Percentiles rank a stretch among this genome's conserved stretches.
These are phyloP conservation scores for Cyclina sinensis DNA, from an alignment of 1,140 invertebrate species.

Conservation along the genomic window DNA sequence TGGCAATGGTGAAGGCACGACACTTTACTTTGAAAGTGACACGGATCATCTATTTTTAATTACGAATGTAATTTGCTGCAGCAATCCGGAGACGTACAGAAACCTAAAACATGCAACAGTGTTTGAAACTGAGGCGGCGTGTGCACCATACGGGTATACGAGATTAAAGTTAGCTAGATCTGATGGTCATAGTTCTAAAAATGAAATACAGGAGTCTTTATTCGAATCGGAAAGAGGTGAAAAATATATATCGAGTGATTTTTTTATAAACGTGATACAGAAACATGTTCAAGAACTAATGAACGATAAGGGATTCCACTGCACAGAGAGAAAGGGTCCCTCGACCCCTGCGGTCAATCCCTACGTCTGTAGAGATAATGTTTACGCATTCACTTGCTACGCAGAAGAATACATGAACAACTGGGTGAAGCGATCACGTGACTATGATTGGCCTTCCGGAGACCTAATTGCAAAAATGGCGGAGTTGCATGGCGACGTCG, in stretches of 20 bases:
- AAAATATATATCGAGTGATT: slow-evolving; percentile 2
- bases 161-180: not conserved
- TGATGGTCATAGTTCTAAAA: not conserved
- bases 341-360: not conserved
- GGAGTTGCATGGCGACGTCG: not conserved
- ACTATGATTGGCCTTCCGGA: not conserved
- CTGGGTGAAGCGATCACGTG: not conserved
- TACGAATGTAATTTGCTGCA: not conserved
- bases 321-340: not conserved
- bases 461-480: not conserved
- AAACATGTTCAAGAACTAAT: not conserved
- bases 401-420: not conserved
- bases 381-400: not conserved
- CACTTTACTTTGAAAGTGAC: slow-evolving; percentile 14
- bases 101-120: not conserved
- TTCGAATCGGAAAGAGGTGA: not conserved
- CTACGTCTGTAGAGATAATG: not conserved
- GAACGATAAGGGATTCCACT: not conserved
- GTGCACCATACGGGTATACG: not conserved
- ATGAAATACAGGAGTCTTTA: not conserved
- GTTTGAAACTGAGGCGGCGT: not conserved
- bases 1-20: slow-evolving; percentile 8
- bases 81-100: not conserved
- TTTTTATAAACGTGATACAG: not conserved
- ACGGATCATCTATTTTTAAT: not conserved